Base-by-base conservation (phyloP, 2,888 invertebrate genomes). In the Amaurobius ferox region DNA sequence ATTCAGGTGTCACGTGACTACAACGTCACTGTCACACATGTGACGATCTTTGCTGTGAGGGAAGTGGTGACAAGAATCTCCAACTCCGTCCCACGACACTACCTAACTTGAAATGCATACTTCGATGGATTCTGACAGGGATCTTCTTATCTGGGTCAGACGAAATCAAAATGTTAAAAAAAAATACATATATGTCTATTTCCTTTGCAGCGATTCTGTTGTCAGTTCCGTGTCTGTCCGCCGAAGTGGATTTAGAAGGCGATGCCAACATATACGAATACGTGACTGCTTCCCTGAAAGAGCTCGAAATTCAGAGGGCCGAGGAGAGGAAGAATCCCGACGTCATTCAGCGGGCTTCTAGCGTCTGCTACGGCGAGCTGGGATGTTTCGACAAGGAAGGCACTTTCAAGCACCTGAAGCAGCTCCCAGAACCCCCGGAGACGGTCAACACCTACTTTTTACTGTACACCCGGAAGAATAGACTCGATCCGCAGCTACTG, bases 361-460 rank as follows among this genome's bases (percentile, higher is more conserved):
- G 78, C 19, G 88, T 88, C 0, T 88, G 88, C 76, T 88, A 88
- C 32, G 79, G 74, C 26, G 86, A 87, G 3, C 40, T 88, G n/a
- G 88, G 88, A 11, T 87, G 88, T n/a, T 88, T 87, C 68, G 78
- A 85, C 64, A 78, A 61, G 44, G 44, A 73, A 5, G 85, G 87
- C 0, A 85, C 83, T 13, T 87, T 87, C 72, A 70, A 79, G 26
- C 87, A 87, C 66, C 23, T 88, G 48, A 81, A 87, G 44, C 74
- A 79, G 23, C 72, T 88, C 19, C 88, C 85, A 16, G 86, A 79
- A 26, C 78, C 77, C 19, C 87, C 85, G 2, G 87, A 87, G 13
- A 71, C 72, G 1, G 86, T 87, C 2, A 79, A 85, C 73, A 80
- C 88, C 0, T 62, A 77, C 61, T 88, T 88, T 39, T 35, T 86